These are phyloP conservation scores for Aphaenogaster ashmeadi DNA, from an alignment of 1,140 invertebrate genomes.

Conservation along the genomic window DNA sequence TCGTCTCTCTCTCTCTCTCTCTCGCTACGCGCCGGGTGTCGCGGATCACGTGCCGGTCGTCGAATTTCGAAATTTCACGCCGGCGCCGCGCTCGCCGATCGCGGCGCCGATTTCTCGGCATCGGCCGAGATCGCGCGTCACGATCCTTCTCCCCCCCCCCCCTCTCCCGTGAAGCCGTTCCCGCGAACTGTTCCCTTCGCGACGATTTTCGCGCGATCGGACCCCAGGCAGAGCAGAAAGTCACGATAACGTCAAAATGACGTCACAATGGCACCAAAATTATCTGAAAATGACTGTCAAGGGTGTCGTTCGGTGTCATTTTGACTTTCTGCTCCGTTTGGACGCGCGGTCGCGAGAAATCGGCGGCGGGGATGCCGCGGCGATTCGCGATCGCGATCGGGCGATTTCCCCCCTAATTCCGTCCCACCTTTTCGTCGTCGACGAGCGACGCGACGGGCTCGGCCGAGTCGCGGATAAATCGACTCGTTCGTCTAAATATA, in stretches of 20 bases:
- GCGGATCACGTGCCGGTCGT: conserved; percentile 37
- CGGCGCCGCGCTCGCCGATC: not conserved
- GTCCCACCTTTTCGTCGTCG: not conserved
- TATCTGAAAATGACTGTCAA: too few species aligned
- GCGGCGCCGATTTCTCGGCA: not conserved
- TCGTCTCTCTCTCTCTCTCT: not conserved
- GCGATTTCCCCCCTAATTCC: not conserved
- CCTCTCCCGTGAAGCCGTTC: too few species aligned
- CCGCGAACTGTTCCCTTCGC: too few species aligned
- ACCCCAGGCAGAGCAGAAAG: too few species aligned
- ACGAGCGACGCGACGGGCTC: too few species aligned
- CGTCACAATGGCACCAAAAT: too few species aligned
- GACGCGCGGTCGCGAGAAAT: not conserved
- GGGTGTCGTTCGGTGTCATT: too few species aligned
- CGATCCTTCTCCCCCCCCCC: too few species aligned
- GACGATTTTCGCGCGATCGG: not conserved
- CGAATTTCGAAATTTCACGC: not conserved
- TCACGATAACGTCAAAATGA: too few species aligned
- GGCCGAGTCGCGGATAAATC: not conserved
- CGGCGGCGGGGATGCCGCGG: not conserved
- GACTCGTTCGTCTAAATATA: conserved; percentile 40
- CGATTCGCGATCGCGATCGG: not conserved
- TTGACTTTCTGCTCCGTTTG: too few species aligned
- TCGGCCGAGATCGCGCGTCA: not conserved
- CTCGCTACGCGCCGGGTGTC: not conserved